These are phyloP conservation scores for Ceriagrion tenellum DNA, from an alignment of 2,888 invertebrate genomes.

Conservation along the genomic window DNA sequence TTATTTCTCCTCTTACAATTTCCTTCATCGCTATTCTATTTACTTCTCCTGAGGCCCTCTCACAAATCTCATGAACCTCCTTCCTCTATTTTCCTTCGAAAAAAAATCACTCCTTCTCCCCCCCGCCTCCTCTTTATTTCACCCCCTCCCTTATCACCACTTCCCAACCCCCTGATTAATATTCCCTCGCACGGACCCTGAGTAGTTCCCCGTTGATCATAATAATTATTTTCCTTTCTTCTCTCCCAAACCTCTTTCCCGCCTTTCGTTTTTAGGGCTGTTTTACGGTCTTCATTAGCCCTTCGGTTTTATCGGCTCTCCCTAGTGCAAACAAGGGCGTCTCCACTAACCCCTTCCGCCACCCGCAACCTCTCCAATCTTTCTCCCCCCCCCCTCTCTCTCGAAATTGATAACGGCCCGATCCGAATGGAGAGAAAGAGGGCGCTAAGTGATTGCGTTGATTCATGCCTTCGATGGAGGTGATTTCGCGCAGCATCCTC, in stretches of 20 bases:
- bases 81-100: not conserved
- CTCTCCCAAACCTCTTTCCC: not conserved
- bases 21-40: not conserved
- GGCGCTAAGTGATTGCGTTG: not conserved
- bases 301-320: not conserved
- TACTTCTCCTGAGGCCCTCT: not conserved
- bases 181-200: slow-evolving; percentile 22
- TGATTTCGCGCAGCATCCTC: not conserved
- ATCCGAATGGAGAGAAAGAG: not conserved
- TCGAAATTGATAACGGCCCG: not conserved
- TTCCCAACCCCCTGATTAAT: not conserved
- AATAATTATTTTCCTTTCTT: slow-evolving; percentile 19
- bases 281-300: slow-evolving; percentile 28
- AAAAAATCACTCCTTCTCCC: not conserved
- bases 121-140: no score
- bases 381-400: not conserved
- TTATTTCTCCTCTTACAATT: no score
- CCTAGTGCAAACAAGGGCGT: not conserved
- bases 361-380: not conserved
- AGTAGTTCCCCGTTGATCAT: slow-evolving; percentile 27
- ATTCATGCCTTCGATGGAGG: not conserved
- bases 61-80: not conserved
- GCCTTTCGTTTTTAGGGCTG: slow-evolving; percentile 2
- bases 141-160: not conserved
- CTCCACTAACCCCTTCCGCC: not conserved